Conservation (phyloP, 2,888 invertebrate species). For the Scotopteryx bipunctaria region DNA sequence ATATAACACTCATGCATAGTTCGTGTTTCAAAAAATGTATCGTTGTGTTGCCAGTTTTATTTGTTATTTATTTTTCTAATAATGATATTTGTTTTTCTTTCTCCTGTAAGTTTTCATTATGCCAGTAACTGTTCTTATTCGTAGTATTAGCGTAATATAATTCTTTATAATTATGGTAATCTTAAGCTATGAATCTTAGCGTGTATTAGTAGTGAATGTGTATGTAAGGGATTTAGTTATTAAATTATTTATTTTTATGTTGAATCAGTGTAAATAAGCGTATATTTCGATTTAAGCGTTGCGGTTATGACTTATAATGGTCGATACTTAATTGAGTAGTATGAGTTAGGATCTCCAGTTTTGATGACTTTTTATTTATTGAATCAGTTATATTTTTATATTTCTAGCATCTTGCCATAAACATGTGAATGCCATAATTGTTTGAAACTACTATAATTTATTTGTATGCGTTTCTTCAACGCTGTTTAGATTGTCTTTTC, state of each 20-base stretch:
- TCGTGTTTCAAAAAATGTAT: constrained; percentile 32
- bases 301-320: constrained; percentile 66
- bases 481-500: constrained; percentile 28
- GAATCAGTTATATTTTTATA: constrained; percentile 37
- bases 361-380: constrained; percentile 59
- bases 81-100: constrained; percentile 45
- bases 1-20: constrained; percentile 44
- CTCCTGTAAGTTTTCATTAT: constrained; percentile 58
- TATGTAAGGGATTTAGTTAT: constrained; percentile 69
- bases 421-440: constrained; percentile 38
- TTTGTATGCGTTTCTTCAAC: constrained; percentile 9
- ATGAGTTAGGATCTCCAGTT: constrained; percentile 67
- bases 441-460: constrained; percentile 29
- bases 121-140: constrained; percentile 72
- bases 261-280: constrained; percentile 79
- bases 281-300: constrained; percentile 74
- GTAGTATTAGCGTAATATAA: constrained; percentile 43
- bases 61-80: constrained; percentile 81
- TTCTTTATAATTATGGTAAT: constrained; percentile 19
- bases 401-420: constrained; percentile 44
- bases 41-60: constrained; percentile 52
- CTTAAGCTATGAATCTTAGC: constrained; percentile 50
- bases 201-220: constrained; percentile 73
- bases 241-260: constrained; percentile 84
- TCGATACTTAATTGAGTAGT: constrained; percentile 59